Conservation (phyloP, 2,113 vertebrate species). For the Barnardius zonarius region DNA sequence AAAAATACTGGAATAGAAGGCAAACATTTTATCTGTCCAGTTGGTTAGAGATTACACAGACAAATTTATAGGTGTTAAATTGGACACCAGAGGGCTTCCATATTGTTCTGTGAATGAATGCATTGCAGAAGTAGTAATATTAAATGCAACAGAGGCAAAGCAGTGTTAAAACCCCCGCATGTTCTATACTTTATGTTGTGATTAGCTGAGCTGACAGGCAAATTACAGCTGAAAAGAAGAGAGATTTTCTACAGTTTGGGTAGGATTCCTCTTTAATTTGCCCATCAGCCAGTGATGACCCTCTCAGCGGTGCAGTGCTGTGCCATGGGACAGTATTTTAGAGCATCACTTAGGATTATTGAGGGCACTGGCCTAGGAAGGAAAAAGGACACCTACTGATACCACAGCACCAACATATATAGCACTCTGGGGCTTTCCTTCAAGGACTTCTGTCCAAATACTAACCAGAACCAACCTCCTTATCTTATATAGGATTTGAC, state of each 20-base stretch:
- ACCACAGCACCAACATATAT: neutral
- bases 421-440: neutral
- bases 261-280: neutral
- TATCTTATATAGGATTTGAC: neutral
- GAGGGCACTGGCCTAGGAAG: neutral
- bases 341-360: neutral
- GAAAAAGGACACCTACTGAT: neutral
- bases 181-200: neutral
- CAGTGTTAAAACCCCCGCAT: neutral
- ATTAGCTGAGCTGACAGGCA: neutral
- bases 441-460: neutral
- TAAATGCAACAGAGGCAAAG: neutral
- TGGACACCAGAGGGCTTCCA: conserved; percentile 39
- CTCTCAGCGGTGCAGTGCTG: neutral
- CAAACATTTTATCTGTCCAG: conserved; percentile 27
- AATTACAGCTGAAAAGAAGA: neutral
- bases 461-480: neutral
- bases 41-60: conserved; percentile 1
- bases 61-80: conserved; percentile 41
- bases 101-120: neutral
- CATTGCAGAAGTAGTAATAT: neutral
- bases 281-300: neutral
- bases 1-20: neutral
- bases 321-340: neutral
- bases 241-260: neutral